Conservation (phyloP, 2,113 vertebrate genomes). For the Percina caprodes region DNA sequence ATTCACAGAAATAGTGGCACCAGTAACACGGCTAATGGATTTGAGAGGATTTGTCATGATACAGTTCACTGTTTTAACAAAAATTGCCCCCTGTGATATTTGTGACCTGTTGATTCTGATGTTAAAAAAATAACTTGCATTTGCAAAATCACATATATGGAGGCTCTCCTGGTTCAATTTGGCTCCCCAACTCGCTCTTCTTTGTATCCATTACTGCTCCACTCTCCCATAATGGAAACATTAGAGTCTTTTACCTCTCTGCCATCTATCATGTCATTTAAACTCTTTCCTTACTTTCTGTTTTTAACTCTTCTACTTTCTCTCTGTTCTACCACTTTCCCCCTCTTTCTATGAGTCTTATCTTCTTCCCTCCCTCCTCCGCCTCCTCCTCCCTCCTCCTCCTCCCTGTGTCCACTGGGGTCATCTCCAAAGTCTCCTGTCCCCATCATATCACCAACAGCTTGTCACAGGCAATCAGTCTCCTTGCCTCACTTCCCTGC, state of each 20-base stretch:
- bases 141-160: slow-evolving; percentile 61
- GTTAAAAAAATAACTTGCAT: slow-evolving; percentile 58
- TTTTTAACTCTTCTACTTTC: slow-evolving; percentile 46
- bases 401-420: slow-evolving; percentile 30
- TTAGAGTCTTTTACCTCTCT: slow-evolving; percentile 69
- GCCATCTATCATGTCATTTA: slow-evolving; percentile 62
- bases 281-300: slow-evolving; percentile 68
- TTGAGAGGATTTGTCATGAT: slow-evolving; percentile 48
- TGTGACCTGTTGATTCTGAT: slow-evolving; percentile 64
- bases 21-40: slow-evolving; percentile 46
- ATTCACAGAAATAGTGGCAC: slow-evolving; percentile 43
- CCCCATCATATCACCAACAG: slow-evolving; percentile 80
- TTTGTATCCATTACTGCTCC: slow-evolving; percentile 67
- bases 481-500: slow-evolving; percentile 53
- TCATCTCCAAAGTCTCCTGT: slow-evolving; percentile 66
- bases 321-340: background rate
- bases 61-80: slow-evolving; percentile 36
- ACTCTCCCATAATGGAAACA: slow-evolving; percentile 72
- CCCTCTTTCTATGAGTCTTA: background rate
- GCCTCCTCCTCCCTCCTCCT: slow-evolving; percentile 18
- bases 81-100: slow-evolving; percentile 59
- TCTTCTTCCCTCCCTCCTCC: slow-evolving; percentile 7
- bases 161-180: slow-evolving; percentile 54
- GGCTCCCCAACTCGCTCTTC: slow-evolving; percentile 46
- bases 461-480: slow-evolving; percentile 83